Evolutionary conservation across 2,797 vertebrate species (phyloP).

Genomic region (Gila robusta): DNA sequence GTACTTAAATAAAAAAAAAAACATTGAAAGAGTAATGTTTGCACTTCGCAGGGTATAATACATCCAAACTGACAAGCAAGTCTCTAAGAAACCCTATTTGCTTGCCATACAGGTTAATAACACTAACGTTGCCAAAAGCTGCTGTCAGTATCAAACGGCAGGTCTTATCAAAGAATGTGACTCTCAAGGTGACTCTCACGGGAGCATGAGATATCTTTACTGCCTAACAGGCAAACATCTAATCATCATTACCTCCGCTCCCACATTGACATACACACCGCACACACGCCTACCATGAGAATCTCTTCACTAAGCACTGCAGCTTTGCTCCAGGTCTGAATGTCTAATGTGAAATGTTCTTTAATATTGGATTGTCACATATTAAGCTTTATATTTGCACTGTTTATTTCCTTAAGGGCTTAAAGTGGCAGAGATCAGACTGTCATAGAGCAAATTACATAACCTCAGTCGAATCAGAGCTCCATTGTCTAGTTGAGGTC

Average conservation of each 20-base stretch:
- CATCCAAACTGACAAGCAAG: conserved; percentile 14
- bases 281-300: not conserved
- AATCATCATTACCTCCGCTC: conserved; percentile 49
- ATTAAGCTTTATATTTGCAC: conserved; percentile 2
- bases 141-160: conserved; percentile 15
- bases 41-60: not conserved
- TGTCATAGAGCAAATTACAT: not conserved
- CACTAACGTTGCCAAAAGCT: not conserved
- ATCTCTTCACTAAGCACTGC: conserved; percentile 2
- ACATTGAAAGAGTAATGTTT: not conserved
- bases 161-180: conserved; percentile 29
- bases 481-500: not conserved
- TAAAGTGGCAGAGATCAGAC: conserved; percentile 19
- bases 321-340: conserved; percentile 19
- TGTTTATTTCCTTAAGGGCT: conserved; percentile 23
- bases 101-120: conserved; percentile 22
- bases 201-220: conserved; percentile 32
- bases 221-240: conserved; percentile 40
- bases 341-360: not conserved
- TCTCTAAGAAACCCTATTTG: not conserved
- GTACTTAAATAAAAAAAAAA: not conserved
- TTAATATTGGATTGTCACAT: conserved; percentile 21
- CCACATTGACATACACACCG: not conserved
- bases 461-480: not conserved
- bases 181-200: conserved; percentile 28